Evolutionary conservation across 2,797 vertebrate species (phyloP).

Genomic region (Sternarchorhynchus goeldii): DNA sequence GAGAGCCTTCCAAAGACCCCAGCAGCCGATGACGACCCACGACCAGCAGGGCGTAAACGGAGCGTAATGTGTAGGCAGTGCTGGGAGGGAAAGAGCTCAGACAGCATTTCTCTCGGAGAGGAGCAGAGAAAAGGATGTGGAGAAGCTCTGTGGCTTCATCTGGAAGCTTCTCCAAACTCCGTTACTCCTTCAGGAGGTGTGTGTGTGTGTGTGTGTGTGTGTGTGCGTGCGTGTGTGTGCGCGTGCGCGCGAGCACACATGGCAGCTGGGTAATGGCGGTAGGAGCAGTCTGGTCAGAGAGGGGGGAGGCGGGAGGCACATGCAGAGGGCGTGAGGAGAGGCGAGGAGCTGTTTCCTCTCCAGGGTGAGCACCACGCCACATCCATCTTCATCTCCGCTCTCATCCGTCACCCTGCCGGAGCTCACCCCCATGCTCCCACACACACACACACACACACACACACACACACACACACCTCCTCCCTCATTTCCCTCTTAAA

Average conservation of each 20-base stretch:
- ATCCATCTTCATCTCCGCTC: conserved; percentile 57
- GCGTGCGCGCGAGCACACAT: not conserved
- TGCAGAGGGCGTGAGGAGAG: conserved; percentile 46
- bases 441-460: not conserved
- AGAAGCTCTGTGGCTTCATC: conserved; percentile 42
- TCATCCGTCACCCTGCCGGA: conserved; percentile 56
- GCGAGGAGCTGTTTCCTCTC: conserved; percentile 55
- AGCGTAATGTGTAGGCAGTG: conserved; percentile 31
- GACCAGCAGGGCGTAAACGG: conserved; percentile 27
- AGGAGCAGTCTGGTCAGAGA: conserved; percentile 14
- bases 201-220: conserved; percentile 1
- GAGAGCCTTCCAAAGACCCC: conserved; percentile 7
- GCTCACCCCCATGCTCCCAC: conserved; percentile 36
- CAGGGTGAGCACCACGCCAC: conserved; percentile 45
- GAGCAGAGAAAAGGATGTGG: conserved; percentile 41
- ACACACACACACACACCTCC: not conserved
- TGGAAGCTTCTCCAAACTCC: conserved; percentile 14
- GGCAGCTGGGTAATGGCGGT: not conserved
- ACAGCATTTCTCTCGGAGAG: conserved; percentile 45
- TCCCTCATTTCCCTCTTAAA: conserved; percentile 62
- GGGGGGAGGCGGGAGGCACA: conserved; percentile 15
- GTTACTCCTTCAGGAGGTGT: conserved; percentile 30
- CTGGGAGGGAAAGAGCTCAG: conserved; percentile 44
- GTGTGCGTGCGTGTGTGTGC: not conserved
- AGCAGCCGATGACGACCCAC: conserved; percentile 12